These are phyloP conservation scores for Pionites leucogaster DNA, from an alignment of 2,113 vertebrate species.

Conservation along the genomic window DNA sequence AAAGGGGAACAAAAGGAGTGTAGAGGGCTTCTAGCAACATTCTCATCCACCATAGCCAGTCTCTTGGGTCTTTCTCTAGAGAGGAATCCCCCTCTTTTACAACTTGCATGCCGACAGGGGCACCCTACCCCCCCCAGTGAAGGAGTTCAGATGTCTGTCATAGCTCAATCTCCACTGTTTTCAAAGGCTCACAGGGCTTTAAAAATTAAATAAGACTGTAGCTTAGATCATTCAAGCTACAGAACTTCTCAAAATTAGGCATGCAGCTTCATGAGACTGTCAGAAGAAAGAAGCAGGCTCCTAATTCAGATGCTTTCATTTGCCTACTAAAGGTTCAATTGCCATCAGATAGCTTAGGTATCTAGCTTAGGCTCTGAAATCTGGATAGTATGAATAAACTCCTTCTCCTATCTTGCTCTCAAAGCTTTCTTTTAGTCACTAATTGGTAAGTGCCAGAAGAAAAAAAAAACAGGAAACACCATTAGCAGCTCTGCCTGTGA, in stretches of 20 bases:
- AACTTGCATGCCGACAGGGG: neutral
- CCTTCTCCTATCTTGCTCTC: neutral
- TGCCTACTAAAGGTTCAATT: neutral
- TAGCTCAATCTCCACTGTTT: neutral
- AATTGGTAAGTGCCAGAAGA: neutral
- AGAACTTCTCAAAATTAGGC: neutral
- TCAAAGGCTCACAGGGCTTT: neutral
- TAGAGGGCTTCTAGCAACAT: neutral
- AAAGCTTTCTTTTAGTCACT: conserved; percentile 8
- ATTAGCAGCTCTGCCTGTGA: neutral
- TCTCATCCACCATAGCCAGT: neutral
- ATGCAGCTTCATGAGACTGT: neutral
- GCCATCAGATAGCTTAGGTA: neutral
- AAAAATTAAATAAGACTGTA: neutral
- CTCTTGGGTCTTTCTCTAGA: neutral
- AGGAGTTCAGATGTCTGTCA: neutral
- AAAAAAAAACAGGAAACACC: neutral
- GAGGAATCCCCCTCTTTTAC: neutral
- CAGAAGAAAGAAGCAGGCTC: neutral
- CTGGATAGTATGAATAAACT: neutral
- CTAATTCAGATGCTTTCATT: conserved; percentile 23
- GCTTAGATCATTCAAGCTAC: neutral
- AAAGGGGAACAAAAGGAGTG: neutral
- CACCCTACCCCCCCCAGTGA: neutral
- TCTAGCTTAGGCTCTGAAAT: neutral